phyloP scores from a whole-genome alignment of 2,888 invertebrate species.

The Dicranocentrus wangi region DNA sequence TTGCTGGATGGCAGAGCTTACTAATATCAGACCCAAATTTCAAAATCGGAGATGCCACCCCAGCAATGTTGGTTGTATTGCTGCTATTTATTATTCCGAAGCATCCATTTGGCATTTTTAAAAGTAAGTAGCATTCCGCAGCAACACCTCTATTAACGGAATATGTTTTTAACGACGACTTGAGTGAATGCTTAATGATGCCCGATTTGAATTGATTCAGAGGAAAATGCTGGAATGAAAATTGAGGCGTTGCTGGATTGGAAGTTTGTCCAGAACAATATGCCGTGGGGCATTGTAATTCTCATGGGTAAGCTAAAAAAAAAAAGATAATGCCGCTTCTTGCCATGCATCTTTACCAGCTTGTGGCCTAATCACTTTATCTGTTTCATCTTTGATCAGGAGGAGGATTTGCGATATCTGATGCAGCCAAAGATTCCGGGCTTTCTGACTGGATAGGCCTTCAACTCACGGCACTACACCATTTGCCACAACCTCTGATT shows the following conservation, averaged over 20 bases:
- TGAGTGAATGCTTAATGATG: not conserved
- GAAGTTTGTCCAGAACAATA: constrained; percentile 60
- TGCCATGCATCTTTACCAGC: too few relatives aligned
- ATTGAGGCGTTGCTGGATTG: constrained; percentile 65
- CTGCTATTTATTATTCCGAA: constrained; percentile 67
- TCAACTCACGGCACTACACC: constrained; percentile 28
- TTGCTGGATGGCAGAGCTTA: constrained; percentile 88
- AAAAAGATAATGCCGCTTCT: too few relatives aligned
- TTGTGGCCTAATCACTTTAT: too few relatives aligned
- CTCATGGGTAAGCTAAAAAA: constrained; percentile 72
- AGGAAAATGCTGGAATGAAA: constrained; percentile 36
- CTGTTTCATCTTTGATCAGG: constrained; percentile 50
- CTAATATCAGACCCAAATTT: constrained; percentile 77
- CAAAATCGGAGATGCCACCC: constrained; percentile 75
- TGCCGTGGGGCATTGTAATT: constrained; percentile 66
- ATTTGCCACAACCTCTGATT: constrained; percentile 41
- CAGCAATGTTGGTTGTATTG: constrained; percentile 62
- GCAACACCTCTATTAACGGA: not conserved
- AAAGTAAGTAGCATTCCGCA: constrained; percentile 28
- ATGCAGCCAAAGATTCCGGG: constrained; percentile 52
- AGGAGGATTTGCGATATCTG: constrained; percentile 61
- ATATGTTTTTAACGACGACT: not conserved
- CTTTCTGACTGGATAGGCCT: constrained; percentile 52
- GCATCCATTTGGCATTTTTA: constrained; percentile 37
- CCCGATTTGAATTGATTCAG: constrained; percentile 6